Conservation (phyloP, 2,888 invertebrate species). For the Drosophila rellima region DNA sequence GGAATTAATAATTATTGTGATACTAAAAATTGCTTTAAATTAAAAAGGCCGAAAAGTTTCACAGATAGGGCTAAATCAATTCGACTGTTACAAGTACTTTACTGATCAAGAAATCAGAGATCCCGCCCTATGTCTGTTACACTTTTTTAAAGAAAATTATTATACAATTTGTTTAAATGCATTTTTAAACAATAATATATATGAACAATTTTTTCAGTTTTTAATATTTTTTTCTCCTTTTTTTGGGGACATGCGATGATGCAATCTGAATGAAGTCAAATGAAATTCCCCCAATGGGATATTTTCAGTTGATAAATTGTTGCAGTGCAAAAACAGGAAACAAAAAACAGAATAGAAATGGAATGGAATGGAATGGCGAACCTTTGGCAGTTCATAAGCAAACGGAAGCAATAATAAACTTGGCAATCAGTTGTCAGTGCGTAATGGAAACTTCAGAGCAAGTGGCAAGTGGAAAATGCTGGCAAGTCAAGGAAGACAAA, state of each 20-base stretch:
- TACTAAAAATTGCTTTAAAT: too few relatives aligned
- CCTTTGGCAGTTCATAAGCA: constrained; percentile 73
- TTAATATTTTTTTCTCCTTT: not conserved
- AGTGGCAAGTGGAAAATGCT: constrained; percentile 65
- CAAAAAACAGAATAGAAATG: not conserved
- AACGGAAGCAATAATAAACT: constrained; percentile 78
- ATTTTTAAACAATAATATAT: too few relatives aligned
- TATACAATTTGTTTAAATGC: too few relatives aligned
- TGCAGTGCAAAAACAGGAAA: constrained; percentile 8
- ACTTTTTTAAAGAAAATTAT: too few relatives aligned
- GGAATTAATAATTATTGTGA: too few relatives aligned
- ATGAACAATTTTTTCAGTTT: not conserved
- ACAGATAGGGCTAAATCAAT: too few relatives aligned
- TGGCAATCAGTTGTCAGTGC: constrained; percentile 79
- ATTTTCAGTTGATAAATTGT: constrained; percentile 28
- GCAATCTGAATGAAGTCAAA: not conserved
- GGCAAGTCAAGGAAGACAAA: constrained; percentile 69
- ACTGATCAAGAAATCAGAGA: too few relatives aligned
- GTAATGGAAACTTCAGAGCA: constrained; percentile 72
- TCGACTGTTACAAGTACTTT: too few relatives aligned
- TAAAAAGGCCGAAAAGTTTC: too few relatives aligned
- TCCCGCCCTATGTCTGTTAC: too few relatives aligned
- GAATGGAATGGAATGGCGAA: constrained; percentile 25
- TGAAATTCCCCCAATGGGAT: not conserved
- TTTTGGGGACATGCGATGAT: not conserved